Conservation (phyloP, 2,888 invertebrate genomes). For the Bugula neritina region DNA sequence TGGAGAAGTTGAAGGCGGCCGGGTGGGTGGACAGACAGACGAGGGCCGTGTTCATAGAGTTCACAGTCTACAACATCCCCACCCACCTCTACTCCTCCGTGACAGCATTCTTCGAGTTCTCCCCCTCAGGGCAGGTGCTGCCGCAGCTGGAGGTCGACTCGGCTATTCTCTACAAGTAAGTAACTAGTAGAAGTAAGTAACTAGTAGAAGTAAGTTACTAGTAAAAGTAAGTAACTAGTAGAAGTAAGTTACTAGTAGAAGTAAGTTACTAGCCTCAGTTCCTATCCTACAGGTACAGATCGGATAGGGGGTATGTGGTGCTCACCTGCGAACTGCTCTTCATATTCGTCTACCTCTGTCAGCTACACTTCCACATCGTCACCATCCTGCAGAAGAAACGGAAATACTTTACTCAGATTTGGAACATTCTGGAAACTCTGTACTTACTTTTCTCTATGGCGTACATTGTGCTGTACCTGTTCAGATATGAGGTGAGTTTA, state of each 20-base stretch:
- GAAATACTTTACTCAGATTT: constrained; percentile 39
- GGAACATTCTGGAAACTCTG: constrained; percentile 40
- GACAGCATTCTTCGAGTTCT: constrained; percentile 40
- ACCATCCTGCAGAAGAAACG: constrained; percentile 34
- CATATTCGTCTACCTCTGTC: constrained; percentile 40
- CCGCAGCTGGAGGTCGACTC: constrained; percentile 38
- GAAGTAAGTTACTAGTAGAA: constrained; percentile 25
- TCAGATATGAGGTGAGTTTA: constrained; percentile 29
- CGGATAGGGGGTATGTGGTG: neutral
- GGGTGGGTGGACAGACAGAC: constrained; percentile 44
- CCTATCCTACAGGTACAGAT: constrained; percentile 4
- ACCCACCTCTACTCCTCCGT: constrained; percentile 44
- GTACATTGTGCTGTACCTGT: constrained; percentile 44
- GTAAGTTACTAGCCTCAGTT: neutral
- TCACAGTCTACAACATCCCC: constrained; percentile 45
- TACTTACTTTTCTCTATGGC: constrained; percentile 32
- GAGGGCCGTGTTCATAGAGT: constrained; percentile 42
- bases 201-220: neutral
- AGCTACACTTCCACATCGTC: constrained; percentile 35
- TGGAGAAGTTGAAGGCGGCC: constrained; percentile 34
- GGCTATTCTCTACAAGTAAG: constrained; percentile 45
- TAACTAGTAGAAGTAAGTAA: constrained; percentile 31
- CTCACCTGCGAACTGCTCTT: constrained; percentile 40
- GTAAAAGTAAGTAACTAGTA: constrained; percentile 26
- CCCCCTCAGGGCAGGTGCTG: constrained; percentile 38